phyloP scores from a whole-genome alignment of 2,888 invertebrate genomes.

The Exephanes ischioxanthus region DNA sequence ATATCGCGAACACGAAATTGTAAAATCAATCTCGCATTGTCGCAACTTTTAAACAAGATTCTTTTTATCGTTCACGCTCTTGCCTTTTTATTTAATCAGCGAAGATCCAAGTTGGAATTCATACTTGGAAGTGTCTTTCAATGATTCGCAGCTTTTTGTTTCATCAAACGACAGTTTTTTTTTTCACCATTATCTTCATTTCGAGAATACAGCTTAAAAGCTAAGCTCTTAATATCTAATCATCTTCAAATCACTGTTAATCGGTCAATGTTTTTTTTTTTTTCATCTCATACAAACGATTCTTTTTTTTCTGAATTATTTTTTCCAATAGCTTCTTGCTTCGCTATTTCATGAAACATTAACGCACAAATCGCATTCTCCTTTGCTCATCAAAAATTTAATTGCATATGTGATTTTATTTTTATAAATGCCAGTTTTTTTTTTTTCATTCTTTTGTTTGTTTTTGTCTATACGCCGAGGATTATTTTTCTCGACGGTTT shows the following conservation, averaged over 20 bases:
- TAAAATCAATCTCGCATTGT: conserved; percentile 64
- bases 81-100: neutral
- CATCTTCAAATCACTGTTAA: conserved; percentile 36
- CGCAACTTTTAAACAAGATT: conserved; percentile 14
- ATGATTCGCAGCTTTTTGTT: conserved; percentile 20
- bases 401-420: neutral
- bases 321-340: neutral
- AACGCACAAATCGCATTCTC: conserved; percentile 6
- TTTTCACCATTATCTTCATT: conserved; percentile 28
- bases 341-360: conserved; percentile 23
- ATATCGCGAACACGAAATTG: conserved; percentile 53
- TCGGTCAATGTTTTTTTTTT: conserved; percentile 38
- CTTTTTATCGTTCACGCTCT: conserved; percentile 31
- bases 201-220: conserved; percentile 46
- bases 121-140: neutral
- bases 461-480: neutral
- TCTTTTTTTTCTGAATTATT: neutral
- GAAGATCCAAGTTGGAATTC: neutral
- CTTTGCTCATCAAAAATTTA: neutral
- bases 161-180: conserved; percentile 15
- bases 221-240: conserved; percentile 48
- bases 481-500: neutral
- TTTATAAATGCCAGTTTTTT: conserved; percentile 5
- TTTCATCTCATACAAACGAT: conserved; percentile 28
- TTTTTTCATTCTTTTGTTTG: neutral